phyloP scores from a whole-genome alignment of 23 tunicate genomes.

The Styela clava region DNA sequence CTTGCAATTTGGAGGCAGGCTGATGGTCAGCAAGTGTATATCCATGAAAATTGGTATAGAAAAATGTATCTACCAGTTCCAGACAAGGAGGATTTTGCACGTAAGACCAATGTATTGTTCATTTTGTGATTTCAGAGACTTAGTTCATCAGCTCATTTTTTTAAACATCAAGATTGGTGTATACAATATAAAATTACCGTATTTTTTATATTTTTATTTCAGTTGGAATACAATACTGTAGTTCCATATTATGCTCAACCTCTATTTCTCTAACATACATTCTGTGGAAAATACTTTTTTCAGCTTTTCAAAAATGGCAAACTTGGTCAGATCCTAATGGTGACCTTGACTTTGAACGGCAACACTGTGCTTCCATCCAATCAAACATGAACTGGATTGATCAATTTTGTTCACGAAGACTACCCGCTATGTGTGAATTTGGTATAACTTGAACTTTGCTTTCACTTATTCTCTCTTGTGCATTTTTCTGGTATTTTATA shows the following conservation, averaged over 20 bases:
- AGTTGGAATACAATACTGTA: no score
- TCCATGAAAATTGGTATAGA: slow-evolving; percentile 23
- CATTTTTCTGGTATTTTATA: no score
- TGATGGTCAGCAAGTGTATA: slow-evolving; percentile 7
- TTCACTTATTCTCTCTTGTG: no score
- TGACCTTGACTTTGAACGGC: neutral
- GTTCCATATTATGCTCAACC: no score
- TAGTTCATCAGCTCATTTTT: no score
- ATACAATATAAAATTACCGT: no score
- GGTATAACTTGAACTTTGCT: slow-evolving; percentile 24
- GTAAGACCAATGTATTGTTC: neutral
- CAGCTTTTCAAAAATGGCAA: slow-evolving; percentile 1
- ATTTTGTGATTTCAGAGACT: no score
- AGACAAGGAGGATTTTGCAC: slow-evolving; percentile 5
- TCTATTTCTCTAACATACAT: no score
- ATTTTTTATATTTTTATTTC: no score
- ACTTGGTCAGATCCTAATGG: slow-evolving; percentile 3
- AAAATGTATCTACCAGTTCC: slow-evolving; percentile 17
- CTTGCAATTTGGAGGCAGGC: slow-evolving; percentile 12
- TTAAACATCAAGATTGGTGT: no score
- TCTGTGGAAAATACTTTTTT: no score
- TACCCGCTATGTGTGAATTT: slow-evolving; percentile 40
- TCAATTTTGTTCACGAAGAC: slow-evolving; percentile 10
- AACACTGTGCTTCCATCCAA: slow-evolving; percentile 22
- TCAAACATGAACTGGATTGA: slow-evolving; percentile 40